Conservation (phyloP, 2,888 invertebrate species). For the Thymelicus sylvestris region DNA sequence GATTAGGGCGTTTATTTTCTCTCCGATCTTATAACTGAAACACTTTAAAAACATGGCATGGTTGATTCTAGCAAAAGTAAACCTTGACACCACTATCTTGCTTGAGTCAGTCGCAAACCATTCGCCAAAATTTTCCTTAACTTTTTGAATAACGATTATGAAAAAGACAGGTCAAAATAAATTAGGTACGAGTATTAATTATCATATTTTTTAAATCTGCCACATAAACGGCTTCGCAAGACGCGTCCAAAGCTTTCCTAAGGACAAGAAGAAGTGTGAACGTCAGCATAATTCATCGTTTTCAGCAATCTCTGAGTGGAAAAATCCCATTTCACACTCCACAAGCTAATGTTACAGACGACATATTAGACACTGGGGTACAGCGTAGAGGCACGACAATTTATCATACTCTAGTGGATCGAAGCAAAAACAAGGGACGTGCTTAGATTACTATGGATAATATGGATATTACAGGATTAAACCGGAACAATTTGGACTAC, state of each 20-base stretch:
- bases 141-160: too few species aligned
- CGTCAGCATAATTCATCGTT: constrained; percentile 28
- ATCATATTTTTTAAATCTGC: too few species aligned
- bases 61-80: too few species aligned
- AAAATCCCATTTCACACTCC: constrained; percentile 34
- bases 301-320: constrained; percentile 19
- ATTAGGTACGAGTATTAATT: too few species aligned
- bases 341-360: constrained; percentile 27
- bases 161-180: too few species aligned
- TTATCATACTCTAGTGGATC: constrained; percentile 28
- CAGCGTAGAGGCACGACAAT: constrained; percentile 12
- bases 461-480: constrained; percentile 14
- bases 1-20: too few species aligned
- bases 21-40: too few species aligned
- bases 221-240: neutral
- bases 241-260: neutral
- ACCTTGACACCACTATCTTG: too few species aligned
- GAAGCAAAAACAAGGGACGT: constrained; percentile 28
- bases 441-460: constrained; percentile 14
- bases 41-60: too few species aligned
- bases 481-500: neutral
- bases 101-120: too few species aligned
- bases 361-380: constrained; percentile 24
- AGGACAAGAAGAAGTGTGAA: constrained; percentile 1
- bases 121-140: too few species aligned